Evolutionary conservation across 1,140 invertebrate genomes (phyloP), one percentile per base, ranked within the genome.

Genomic region (Sipha flava): DNA sequence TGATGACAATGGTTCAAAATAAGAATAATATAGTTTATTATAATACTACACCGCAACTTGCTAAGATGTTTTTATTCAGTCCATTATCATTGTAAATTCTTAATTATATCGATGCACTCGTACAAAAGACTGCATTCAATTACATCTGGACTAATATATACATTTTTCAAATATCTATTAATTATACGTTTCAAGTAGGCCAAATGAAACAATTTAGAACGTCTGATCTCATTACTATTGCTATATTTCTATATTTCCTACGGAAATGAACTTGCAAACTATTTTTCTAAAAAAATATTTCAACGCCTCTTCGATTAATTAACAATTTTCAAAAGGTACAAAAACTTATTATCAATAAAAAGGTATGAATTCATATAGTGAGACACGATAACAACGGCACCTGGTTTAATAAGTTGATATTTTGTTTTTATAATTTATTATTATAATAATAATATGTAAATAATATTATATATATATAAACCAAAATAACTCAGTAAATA

Each of bases 1-100:
- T 14, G 21, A 5, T 40, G 62, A 66, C 62, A 66, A 66, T 66
- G 62, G 62, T 21, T 31, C 10, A 34, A 49, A n/a, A 18, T 49
- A 49, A 68, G 23, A 68, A 68, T 45, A 68, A 68, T 18, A 68
- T 26, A 43, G 16, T 31, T 3, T 54, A 54, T 54, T 34, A 4
- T 18, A 6, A 40, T 26, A 14, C 45, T 45, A 45, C 2, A 43
- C 26, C 26, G 64, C 10, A 40, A 10, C 31, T 66, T 40, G 40
- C 62, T 34, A 64, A 40, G 34, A 64, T 40, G 34, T 40, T 68
- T 68, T 68, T 29, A 18, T 68, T 43, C 40, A 9, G 3, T 45
- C 64, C 18, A 68, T 68, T 45, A 68, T 68, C 40, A 68, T 68
- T 68, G 64, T 68, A 26, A 43, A 43, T 45, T 68, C 64, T 45